A percentile compares a stretch with the other conserved stretches of the same genome.
Conservation (phyloP, 2,113 vertebrate species). For the Pelvicachromis taeniatus region DNA sequence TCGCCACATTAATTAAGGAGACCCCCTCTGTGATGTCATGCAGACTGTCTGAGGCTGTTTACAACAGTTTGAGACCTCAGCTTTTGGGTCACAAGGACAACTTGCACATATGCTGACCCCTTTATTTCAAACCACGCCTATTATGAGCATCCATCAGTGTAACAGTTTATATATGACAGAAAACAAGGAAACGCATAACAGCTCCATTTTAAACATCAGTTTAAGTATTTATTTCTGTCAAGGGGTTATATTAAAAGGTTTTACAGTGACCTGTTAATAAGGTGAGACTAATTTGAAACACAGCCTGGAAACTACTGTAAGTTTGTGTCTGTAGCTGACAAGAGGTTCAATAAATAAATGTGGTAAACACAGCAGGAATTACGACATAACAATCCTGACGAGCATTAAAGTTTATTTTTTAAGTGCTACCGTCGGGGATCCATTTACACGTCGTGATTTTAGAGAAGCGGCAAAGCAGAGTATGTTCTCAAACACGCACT, state of each 20-base stretch:
- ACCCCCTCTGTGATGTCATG: neutral
- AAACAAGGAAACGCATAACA: neutral
- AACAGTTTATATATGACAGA: neutral
- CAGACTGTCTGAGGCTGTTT: neutral
- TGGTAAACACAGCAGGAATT: neutral
- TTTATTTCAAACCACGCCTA: neutral
- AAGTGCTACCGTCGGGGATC: neutral
- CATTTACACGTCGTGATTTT: neutral
- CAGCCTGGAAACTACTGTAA: neutral
- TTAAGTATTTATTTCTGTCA: neutral
- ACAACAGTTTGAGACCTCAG: neutral
- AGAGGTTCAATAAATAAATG: neutral
- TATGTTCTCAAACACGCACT: neutral
- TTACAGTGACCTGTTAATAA: neutral
- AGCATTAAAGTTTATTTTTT: neutral
- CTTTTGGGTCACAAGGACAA: neutral
- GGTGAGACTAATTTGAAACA: neutral
- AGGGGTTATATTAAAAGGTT: neutral
- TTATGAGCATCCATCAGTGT: neutral
- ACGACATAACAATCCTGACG: neutral
- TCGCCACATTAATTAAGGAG: neutral
- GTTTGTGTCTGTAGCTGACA: neutral
- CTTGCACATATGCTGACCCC: neutral
- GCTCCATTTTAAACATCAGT: neutral
- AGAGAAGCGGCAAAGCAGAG: neutral